Conservation (phyloP, 2,797 vertebrate species). For the Morus bassanus region DNA sequence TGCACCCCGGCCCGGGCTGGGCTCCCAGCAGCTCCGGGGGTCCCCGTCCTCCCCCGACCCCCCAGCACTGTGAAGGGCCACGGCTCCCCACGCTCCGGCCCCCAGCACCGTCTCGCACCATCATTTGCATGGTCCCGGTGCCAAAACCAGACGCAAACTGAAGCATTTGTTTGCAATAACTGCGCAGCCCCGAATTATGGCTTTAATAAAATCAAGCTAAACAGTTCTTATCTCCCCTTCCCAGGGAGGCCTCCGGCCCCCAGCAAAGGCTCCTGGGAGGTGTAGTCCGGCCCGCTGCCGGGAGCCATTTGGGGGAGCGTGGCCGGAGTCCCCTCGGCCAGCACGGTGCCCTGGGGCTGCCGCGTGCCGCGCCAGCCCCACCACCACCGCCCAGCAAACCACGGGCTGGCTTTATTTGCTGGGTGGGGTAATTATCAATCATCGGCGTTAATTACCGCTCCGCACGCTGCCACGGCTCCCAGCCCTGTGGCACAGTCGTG, state of each 20-base stretch:
- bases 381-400: neutral
- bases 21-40: neutral
- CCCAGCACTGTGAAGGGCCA: neutral
- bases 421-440: constrained; percentile 48
- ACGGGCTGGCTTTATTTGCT: neutral
- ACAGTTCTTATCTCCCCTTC: constrained; percentile 7
- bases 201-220: constrained; percentile 50
- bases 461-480: neutral
- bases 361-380: neutral
- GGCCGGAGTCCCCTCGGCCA: neutral
- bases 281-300: constrained; percentile 44
- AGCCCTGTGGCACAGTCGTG: neutral
- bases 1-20: rapidly evolving
- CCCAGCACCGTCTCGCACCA: neutral
- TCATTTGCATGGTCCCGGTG: neutral
- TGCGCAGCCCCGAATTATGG: neutral
- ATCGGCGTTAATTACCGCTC: constrained; percentile 5
- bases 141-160: neutral
- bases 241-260: neutral
- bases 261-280: constrained; percentile 67
- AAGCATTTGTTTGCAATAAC: neutral
- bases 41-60: neutral
- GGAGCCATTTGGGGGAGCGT: constrained; percentile 27
- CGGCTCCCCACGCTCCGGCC: neutral
- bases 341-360: neutral